Evolutionary conservation across 2,797 vertebrate genomes (phyloP).

Genomic region (Sparus aurata): DNA sequence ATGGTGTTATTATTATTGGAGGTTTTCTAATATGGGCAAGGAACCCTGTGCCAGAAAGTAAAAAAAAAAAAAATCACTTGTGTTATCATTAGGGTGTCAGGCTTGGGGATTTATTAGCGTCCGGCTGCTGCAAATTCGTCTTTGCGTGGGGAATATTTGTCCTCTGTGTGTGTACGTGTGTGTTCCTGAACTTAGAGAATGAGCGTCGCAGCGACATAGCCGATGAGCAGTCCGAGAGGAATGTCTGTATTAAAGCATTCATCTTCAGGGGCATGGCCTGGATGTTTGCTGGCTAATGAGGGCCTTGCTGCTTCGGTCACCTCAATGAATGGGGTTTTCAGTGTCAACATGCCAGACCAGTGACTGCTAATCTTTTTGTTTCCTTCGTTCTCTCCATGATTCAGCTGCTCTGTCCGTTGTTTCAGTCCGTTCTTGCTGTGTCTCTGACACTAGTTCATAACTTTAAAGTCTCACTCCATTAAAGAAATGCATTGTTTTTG

Average conservation of each 20-base stretch:
- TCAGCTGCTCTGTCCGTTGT: neutral
- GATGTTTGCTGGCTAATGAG: constrained; percentile 38
- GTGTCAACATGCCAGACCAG: constrained; percentile 50
- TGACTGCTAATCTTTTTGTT: constrained; percentile 30
- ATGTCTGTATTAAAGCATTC: constrained; percentile 60
- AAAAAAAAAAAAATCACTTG: constrained; percentile 8
- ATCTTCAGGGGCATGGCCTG: constrained; percentile 41
- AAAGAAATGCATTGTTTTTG: neutral
- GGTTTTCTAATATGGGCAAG: neutral
- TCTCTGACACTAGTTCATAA: neutral
- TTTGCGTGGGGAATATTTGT: constrained; percentile 26
- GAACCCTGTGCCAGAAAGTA: constrained; percentile 21
- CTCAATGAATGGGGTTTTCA: constrained; percentile 41
- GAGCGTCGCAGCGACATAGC: constrained; percentile 30
- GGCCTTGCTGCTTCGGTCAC: constrained; percentile 38
- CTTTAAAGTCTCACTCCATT: neutral
- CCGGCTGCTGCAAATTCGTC: constrained; percentile 26
- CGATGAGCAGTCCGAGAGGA: constrained; percentile 57
- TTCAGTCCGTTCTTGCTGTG: neutral
- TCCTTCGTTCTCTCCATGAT: neutral
- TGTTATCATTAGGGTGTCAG: constrained; percentile 36
- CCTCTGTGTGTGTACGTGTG: constrained; percentile 31
- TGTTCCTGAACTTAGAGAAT: constrained; percentile 48
- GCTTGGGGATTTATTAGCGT: constrained; percentile 37
- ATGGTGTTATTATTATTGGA: constrained; percentile 16